Evolutionary conservation across 2,888 invertebrate species (phyloP).

Genomic region (Adela reaumurella): DNA sequence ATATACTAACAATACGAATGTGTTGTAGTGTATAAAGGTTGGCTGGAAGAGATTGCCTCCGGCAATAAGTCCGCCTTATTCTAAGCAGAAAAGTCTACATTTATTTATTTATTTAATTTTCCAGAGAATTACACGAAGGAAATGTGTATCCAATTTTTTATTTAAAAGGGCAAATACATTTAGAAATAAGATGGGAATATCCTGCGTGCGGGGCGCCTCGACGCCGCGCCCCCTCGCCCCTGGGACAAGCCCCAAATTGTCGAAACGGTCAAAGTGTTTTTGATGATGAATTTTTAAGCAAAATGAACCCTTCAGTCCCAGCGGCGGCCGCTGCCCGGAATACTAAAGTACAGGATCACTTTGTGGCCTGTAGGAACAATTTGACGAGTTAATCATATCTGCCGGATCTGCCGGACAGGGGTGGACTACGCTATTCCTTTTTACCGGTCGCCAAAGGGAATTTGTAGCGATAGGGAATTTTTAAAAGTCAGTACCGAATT

Average conservation of each 20-base stretch:
- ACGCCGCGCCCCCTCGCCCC: conserved; percentile 16
- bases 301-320: conserved; percentile 36
- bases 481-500: background rate
- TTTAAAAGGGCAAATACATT: too few relatives aligned
- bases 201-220: background rate
- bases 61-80: too few relatives aligned
- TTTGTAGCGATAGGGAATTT: conserved; percentile 1
- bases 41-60: too few relatives aligned
- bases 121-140: too few relatives aligned
- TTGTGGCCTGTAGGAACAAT: conserved; percentile 11
- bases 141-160: too few relatives aligned
- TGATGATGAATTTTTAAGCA: conserved; percentile 43
- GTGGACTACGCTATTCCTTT: background rate
- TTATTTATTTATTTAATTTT: too few relatives aligned
- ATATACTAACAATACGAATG: too few relatives aligned
- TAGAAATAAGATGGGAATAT: too few relatives aligned
- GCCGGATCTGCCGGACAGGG: background rate
- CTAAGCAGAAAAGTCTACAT: too few relatives aligned
- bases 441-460: background rate
- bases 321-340: conserved; percentile 11
- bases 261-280: conserved; percentile 34
- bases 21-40: too few relatives aligned
- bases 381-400: background rate
- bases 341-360: conserved; percentile 11
- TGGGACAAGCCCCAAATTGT: conserved; percentile 28